Evolutionary conservation across 2,113 vertebrate species (phyloP), one percentile per base, ranked within the genome.

Genomic region (Myotis brandtii): DNA sequence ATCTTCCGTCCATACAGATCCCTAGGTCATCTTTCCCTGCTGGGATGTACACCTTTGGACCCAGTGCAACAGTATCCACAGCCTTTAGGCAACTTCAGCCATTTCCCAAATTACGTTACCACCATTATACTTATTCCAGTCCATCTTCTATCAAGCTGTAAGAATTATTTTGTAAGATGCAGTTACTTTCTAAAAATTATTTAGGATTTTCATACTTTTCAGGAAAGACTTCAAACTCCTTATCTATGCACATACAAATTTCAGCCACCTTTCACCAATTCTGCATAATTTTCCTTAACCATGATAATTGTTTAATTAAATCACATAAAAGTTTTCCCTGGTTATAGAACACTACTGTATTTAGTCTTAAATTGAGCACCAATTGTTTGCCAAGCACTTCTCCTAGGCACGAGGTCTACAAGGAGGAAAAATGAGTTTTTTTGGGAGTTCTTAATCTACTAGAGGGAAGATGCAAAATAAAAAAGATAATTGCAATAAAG

Each of bases 1-100:
- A 11, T 5, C 8, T 25, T 1, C 14, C 27, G 10, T 2, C 3
- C 13, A 46, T n/a, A n/a, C 72, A 10, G 34, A 20, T n/a, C 16
- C 34, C 7, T 6, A 82, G 9, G 50, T 34, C 17, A 25, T 10
- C 52, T 32, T 70, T 40, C 21, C 46, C 16, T 52, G 2, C 18
- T 52, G 4, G 0, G 0, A n/a, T 25, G 2, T 2, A 50, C 11
- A n/a, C 10, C 9, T 50, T 73, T 32, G 20, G 4, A 16, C 3
- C 64, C 2, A 30, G 30, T 85, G 10, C 9, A 40, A 40, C 2
- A 48, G 2, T 11, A 34, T 59, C 12, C 9, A 32, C 27, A 32
- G 27, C 20, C 50, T 75, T 81, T 34, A n/a, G 43, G 2, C 3
- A 70, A 14, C 2, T 4, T 66, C 6, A 76, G 9, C 3, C 2